Evolutionary conservation across 2,113 vertebrate genomes (phyloP), one percentile per base, ranked within the genome.

Genomic region (Chaetorhynchus papuensis): DNA sequence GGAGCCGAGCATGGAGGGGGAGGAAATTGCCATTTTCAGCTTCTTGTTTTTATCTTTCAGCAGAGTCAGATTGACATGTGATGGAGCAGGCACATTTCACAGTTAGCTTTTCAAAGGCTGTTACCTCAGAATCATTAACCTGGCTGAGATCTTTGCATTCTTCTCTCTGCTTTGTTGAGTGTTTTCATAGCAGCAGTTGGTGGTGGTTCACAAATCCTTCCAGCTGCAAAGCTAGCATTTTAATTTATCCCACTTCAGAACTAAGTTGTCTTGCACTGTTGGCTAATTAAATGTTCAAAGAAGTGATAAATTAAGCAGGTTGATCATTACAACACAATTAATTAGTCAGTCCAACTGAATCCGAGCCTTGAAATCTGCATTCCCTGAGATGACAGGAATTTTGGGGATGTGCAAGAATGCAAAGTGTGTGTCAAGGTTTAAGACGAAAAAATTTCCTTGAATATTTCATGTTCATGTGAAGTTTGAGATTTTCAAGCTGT

Each of bases 271-370:
- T 98, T 97, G 97, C 96, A 97, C 96, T 97, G 95, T 97, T 98
- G 98, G 96, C 97, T 98, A 98, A 98, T 98, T 98, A 98, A 98
- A 98, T 98, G 98, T 98, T 98, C 98, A 98, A 98, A 98, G 98
- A 97, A 98, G 98, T 98, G 98, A 98, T 98, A 98, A 98, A 98
- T 98, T 97, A 98, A 97, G 90, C 97, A 98, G 98, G 98, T 98
- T 98, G 97, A 98, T 98, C 97, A 98, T 97, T 98, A 97, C 97
- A 98, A 97, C 97, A 96, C 83, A 97, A 98, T 95, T 97, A 98
- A 98, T 98, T 98, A 98, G 98, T 97, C 96, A 96, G 95, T 96
- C 97, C 95, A 97, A 93, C 93, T 96, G 93, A 97, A 97, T 96
- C 95, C 81, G 87, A 96, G 85, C 83, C 95, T 91, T 76, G 42